phyloP scores from a whole-genome alignment of 1,140 invertebrate species.

The Sitobion miscanthi region DNA sequence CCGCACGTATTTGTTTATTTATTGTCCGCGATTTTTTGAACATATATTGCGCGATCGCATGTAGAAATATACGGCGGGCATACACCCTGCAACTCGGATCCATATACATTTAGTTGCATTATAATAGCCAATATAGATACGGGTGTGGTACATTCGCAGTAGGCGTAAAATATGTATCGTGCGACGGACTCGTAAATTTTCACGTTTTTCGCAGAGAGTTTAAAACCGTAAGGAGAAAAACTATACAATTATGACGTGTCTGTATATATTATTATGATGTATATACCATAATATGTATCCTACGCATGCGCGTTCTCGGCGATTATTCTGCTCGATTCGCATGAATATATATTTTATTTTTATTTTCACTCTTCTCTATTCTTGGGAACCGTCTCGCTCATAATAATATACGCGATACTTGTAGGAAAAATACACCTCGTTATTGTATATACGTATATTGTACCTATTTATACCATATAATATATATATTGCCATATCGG shows the following conservation, averaged over 20 bases:
- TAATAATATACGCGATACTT: not conserved
- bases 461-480: not conserved
- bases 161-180: not conserved
- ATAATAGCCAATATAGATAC: not conserved
- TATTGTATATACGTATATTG: not conserved
- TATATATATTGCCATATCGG: not conserved
- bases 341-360: constrained; percentile 18
- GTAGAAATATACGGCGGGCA: not conserved
- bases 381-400: not conserved
- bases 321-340: not conserved
- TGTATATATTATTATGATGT: no score
- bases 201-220: not conserved
- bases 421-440: not conserved
- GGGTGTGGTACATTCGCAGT: not conserved
- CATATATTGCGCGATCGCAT: not conserved
- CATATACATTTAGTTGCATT: not conserved
- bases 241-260: no score
- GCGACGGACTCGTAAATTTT: not conserved
- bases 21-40: not conserved
- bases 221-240: not conserved
- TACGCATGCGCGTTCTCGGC: not conserved
- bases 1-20: not conserved
- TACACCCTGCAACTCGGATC: not conserved
- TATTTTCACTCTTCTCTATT: not conserved
- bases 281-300: not conserved